phyloP scores from a whole-genome alignment of 1,140 invertebrate genomes.

The Geopemphigus sp. region DNA sequence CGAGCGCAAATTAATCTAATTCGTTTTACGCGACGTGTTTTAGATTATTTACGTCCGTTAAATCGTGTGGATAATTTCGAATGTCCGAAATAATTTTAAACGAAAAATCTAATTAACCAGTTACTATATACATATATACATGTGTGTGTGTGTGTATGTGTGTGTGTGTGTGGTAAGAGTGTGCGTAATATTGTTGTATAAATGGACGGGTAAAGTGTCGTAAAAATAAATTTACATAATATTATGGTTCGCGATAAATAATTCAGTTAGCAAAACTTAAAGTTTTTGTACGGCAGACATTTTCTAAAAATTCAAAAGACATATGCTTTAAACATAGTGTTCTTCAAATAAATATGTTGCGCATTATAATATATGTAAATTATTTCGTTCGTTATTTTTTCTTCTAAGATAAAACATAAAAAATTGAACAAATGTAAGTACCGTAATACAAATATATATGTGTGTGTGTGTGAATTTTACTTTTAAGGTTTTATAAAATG shows the following conservation, averaged over 20 bases:
- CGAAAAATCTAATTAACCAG: constrained; percentile 17
- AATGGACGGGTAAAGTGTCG: neutral
- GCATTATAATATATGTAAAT: neutral
- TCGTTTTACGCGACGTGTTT: neutral
- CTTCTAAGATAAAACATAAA: neutral
- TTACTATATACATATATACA: too few species aligned
- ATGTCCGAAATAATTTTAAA: neutral
- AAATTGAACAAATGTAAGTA: neutral
- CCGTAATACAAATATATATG: neutral
- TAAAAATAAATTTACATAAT: constrained; percentile 35
- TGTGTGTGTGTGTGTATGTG: too few species aligned
- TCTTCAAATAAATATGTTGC: neutral
- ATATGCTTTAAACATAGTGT: neutral
- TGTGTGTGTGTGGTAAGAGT: neutral
- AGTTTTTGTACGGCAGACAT: neutral
- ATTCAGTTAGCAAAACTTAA: constrained; percentile 6
- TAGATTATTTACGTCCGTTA: neutral
- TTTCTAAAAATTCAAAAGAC: constrained; percentile 1
- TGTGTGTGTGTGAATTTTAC: neutral
- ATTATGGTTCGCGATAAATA: constrained; percentile 10
- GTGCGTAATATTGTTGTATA: neutral
- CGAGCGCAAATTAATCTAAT: neutral
- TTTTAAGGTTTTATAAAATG: neutral
- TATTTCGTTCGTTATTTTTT: neutral
- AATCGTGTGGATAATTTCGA: neutral